phyloP scores from a whole-genome alignment of 2,113 vertebrate genomes.

The Ctenodactylus gundi region DNA sequence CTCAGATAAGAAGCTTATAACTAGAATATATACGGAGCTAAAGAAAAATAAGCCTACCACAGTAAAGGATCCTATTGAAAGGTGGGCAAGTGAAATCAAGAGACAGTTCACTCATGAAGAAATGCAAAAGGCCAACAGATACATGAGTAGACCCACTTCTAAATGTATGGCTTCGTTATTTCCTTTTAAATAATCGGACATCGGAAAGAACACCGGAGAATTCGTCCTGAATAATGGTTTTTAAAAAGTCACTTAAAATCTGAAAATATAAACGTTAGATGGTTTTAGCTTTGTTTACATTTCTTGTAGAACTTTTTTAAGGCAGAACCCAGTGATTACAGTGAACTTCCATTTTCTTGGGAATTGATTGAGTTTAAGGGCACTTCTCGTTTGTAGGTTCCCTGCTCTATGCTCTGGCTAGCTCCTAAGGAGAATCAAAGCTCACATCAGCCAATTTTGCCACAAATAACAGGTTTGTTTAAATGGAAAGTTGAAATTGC shows the following conservation, averaged over 20 bases:
- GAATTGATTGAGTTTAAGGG: constrained; percentile 4
- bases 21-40: too few species aligned
- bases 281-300: constrained; percentile 50
- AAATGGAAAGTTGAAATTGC: constrained; percentile 60
- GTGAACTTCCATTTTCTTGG: constrained; percentile 59
- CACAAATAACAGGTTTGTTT: constrained; percentile 52
- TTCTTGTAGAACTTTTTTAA: constrained; percentile 36
- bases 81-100: too few species aligned
- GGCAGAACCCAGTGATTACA: constrained; percentile 25
- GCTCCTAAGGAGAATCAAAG: not conserved
- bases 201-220: constrained; percentile 8
- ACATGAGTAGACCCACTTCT: too few species aligned
- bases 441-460: constrained; percentile 43
- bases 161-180: not conserved
- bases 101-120: too few species aligned
- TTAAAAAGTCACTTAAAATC: constrained; percentile 43
- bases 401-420: constrained; percentile 27
- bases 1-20: too few species aligned
- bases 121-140: too few species aligned
- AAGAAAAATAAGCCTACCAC: too few species aligned
- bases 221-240: constrained; percentile 2
- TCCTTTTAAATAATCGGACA: constrained; percentile 49
- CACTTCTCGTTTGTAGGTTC: not conserved
- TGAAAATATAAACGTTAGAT: constrained; percentile 50
- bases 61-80: too few species aligned